Conservation (phyloP, 2,113 vertebrate species). For the Anolis carolinensis region DNA sequence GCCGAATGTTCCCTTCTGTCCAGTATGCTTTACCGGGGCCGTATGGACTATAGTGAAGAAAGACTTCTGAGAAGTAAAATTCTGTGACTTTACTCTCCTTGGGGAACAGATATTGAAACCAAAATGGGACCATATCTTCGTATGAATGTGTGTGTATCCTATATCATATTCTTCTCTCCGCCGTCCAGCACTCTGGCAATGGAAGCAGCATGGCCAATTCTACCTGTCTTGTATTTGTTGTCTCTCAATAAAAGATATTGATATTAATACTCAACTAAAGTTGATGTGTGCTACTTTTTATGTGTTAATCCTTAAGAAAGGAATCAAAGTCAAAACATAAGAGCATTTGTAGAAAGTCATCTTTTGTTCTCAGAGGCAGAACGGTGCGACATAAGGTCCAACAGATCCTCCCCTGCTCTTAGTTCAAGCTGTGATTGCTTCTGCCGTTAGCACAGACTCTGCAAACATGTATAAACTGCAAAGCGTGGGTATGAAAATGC, state of each 20-base stretch:
- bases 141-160: neutral
- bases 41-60: neutral
- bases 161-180: neutral
- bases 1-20: neutral
- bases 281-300: neutral
- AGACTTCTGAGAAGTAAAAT: neutral
- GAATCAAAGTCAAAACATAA: neutral
- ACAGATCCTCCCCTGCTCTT: neutral
- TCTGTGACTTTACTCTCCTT: neutral
- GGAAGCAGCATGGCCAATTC: neutral
- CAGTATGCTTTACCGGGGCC: neutral
- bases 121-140: neutral
- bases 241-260: neutral
- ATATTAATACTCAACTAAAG: neutral
- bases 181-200: no score
- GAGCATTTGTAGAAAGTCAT: neutral
- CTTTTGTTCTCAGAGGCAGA: neutral
- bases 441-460: neutral
- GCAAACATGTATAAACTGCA: neutral
- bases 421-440: neutral
- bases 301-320: neutral
- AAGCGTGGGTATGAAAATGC: neutral
- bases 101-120: neutral
- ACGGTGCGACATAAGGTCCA: neutral
- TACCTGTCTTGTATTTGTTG: neutral